Conservation (phyloP, 35 echinoderm and acorn worm genomes). For the Strongylocentrotus purpuratus region DNA sequence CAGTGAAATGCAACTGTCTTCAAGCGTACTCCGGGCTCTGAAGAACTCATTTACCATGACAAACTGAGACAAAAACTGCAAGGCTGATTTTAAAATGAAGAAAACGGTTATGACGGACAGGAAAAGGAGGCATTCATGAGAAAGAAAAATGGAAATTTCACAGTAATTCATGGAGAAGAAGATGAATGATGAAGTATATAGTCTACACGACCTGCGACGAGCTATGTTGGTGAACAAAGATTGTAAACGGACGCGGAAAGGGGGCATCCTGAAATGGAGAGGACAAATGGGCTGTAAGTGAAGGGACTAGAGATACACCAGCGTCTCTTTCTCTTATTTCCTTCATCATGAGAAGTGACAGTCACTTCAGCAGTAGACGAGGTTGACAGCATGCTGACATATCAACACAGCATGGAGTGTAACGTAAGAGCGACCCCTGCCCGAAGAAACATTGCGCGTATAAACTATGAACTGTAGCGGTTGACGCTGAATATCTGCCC, state of each 20-base stretch:
- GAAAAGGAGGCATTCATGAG: not conserved
- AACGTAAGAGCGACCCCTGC: not conserved
- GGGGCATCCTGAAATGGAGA: not conserved
- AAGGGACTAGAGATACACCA: not conserved
- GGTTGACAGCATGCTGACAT: not conserved
- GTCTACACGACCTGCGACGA: not conserved
- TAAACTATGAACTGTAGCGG: not conserved
- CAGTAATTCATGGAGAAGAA: not conserved
- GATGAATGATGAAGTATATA: not conserved
- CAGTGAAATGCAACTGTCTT: no score
- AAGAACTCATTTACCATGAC: not conserved
- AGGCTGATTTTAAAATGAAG: not conserved
- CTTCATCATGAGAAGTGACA: not conserved
- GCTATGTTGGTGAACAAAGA: not conserved
- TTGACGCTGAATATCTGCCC: not conserved
- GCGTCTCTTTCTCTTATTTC: not conserved
- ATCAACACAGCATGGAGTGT: not conserved
- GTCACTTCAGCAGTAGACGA: not conserved
- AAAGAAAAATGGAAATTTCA: not conserved
- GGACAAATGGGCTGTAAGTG: not conserved
- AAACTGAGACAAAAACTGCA: not conserved
- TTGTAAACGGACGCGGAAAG: not conserved
- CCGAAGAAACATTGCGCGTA: not conserved
- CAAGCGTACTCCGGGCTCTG: not conserved
- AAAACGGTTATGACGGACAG: not conserved